Conservation (phyloP, 2,113 vertebrate genomes). For the Nycticryphes semicollaris region DNA sequence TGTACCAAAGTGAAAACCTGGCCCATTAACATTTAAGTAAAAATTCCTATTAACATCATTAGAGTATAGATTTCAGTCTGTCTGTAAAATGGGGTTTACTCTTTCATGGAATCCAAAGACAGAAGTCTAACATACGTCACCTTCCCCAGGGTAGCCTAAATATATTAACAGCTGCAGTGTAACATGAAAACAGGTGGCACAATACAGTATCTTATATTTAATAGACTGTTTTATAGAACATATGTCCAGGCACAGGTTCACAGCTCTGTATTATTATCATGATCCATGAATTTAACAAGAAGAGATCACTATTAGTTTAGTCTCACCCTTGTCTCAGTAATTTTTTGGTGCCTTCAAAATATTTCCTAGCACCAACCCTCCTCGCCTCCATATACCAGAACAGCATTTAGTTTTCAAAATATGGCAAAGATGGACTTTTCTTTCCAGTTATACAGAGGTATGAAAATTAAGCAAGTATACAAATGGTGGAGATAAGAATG, state of each 20-base stretch:
- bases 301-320: not conserved
- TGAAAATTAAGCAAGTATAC: not conserved
- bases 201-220: not conserved
- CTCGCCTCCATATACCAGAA: not conserved
- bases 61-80: not conserved
- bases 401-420: not conserved
- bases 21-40: not conserved
- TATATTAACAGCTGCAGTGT: not conserved
- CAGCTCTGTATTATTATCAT: not conserved
- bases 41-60: not conserved
- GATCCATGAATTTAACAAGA: not conserved
- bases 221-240: not conserved
- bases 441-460: not conserved
- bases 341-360: not conserved
- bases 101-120: not conserved
- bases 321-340: not conserved
- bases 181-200: conserved; percentile 14
- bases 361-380: not conserved
- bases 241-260: not conserved
- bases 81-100: not conserved
- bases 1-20: not conserved
- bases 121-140: not conserved
- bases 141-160: not conserved
- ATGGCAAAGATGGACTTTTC: not conserved
- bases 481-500: not conserved